Evolutionary conservation across 1,140 invertebrate species (phyloP), one percentile per base, ranked within the genome.

Genomic region (Octopus sinensis): DNA sequence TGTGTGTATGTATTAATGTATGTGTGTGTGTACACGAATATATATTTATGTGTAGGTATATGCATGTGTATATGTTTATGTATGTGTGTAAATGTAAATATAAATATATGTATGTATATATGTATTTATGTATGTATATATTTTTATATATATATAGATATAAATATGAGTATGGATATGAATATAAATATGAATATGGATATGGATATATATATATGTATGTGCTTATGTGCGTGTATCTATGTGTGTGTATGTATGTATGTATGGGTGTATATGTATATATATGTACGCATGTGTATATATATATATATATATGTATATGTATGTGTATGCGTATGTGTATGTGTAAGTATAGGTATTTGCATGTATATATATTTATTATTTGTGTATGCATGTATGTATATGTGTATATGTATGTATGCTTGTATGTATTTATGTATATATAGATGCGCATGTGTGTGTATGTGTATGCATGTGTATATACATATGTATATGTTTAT

Each of bases 391-490:
- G 6, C 6, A 7, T 76, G 7, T 23, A 43, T 76, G 7, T 76
- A 76, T 76, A 43, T 76, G 23, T 76, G 23, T 76, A 43, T 76
- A 76, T 76, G 23, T 76, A 43, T 43, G 73, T 23, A 23, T 76
- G 73, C 23, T 7, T 76, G 17, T 76, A 23, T 76, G 73, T 76
- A 43, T 76, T 10, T 76, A 76, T 76, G 43, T 43, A 5, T 77
- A 77, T 77, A 13, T 77, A 30, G 23, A 77, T 77, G 43, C 43
- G 43, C 51, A 30, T 77, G 76, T 77, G 76, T 77, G 6, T 77
- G 13, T 77, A 13, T 77, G 76, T 77, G 76, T 77, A 30, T 53
- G 23, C 51, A 43, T 77, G 23, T 77, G 76, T 77, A 23, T 77
- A 30, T 77, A 13, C 43, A 53, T 77, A 5, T 77, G 30, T 77